Evolutionary conservation across 2,888 invertebrate species (phyloP), one percentile per base, ranked within the genome.

Genomic region (Acanthococcus lagerstroemiae): DNA sequence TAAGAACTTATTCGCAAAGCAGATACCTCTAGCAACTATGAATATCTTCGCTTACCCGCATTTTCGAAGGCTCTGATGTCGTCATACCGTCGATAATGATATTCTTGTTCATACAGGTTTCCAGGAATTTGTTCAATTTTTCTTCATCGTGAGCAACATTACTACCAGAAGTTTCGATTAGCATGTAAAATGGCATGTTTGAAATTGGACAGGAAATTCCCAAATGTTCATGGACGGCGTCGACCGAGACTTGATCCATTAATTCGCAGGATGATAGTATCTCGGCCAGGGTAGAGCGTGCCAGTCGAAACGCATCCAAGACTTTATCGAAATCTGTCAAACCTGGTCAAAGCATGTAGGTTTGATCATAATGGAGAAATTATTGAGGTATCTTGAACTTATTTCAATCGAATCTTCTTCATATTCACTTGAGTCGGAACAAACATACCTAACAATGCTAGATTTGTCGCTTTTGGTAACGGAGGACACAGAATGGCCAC

Each of bases 251-350:
- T 12, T 80, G 79, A 76, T 99, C 97, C 68, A 97, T 87, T 81
- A 97, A 84, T 80, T 99, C 99, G 78, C 92, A 96, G 0, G 96
- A 93, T 4, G 96, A 95, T 46, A 99, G 76, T 70, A 95, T 90
- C 79, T 97, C 96, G 1, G 88, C 90, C 12, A 95, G 78, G 24
- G 84, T 82, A 0, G 76, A 76, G 75, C 87, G 90, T 0, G 94
- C 90, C 69, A 83, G 79, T 70, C 82, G 80, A 74, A 87, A 89
- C 0, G 90, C 83, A 71, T 85, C 79, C 15, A 95, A 77, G 22
- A 95, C 85, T 69, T 85, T 81, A 44, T 89, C 84, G 75, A 93
- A 97, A 37, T 80, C 83, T 65, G 85, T 77, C 44, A 93, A 78
- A 25, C 92, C 93, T 85, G 71, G 7, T n/a, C n/a, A n/a, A n/a